These are phyloP conservation scores for Nestor notabilis DNA, from an alignment of 2,113 vertebrate species.

Conservation along the genomic window DNA sequence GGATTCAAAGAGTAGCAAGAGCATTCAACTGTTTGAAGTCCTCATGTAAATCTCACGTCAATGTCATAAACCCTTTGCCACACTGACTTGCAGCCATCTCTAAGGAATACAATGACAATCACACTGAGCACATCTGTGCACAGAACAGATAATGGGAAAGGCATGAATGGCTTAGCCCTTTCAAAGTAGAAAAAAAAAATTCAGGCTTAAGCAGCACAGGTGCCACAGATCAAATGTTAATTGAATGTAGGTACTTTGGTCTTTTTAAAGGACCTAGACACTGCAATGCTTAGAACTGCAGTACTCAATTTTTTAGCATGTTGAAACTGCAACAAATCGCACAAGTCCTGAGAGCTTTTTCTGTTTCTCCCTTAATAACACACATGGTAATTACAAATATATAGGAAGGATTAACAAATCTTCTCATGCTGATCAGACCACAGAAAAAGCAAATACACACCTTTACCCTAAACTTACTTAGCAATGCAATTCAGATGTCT, in stretches of 20 bases:
- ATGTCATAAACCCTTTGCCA: constrained; percentile 12
- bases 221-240: neutral
- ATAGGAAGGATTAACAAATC: neutral
- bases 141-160: neutral
- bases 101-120: neutral
- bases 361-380: neutral
- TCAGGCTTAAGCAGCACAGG: neutral
- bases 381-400: neutral
- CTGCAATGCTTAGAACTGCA: neutral
- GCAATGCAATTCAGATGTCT: neutral
- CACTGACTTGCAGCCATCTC: neutral
- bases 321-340: neutral
- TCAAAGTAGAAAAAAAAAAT: neutral
- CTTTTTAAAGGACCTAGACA: neutral
- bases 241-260: neutral
- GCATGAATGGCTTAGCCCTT: neutral
- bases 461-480: neutral
- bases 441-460: neutral
- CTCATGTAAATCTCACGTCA: constrained; percentile 13
- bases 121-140: neutral
- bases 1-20: neutral
- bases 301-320: neutral
- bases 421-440: neutral
- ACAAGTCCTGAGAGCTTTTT: neutral
- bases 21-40: neutral